phyloP scores from a whole-genome alignment of 2,888 invertebrate species.

The Apamea anceps region DNA sequence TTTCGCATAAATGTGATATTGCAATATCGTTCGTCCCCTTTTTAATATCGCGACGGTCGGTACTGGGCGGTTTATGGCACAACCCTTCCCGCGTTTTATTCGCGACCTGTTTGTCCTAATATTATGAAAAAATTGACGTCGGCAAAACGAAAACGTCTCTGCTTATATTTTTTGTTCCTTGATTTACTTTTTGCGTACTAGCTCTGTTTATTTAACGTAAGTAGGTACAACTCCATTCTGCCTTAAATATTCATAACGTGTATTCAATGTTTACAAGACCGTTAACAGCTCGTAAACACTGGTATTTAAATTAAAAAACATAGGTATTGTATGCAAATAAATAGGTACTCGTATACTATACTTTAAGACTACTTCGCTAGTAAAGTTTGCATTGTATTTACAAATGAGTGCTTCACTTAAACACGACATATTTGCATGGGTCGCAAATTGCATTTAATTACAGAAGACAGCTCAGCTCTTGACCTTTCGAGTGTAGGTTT shows the following conservation, averaged over 20 bases:
- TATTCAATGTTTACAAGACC: conserved; percentile 28
- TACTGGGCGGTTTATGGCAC: conserved; percentile 89
- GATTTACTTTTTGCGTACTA: conserved; percentile 55
- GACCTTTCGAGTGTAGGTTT: conserved; percentile 27
- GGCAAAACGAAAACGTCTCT: conserved; percentile 84
- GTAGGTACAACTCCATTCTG: conserved; percentile 11
- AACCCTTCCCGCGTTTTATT: conserved; percentile 90
- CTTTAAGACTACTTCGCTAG: conserved; percentile 6
- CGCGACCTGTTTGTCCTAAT: conserved; percentile 90
- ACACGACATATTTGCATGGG: conserved; percentile 15
- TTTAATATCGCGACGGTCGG: conserved; percentile 90
- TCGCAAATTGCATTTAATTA: conserved; percentile 38
- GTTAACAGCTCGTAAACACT: conserved; percentile 37
- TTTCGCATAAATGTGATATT: conserved; percentile 91
- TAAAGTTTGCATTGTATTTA: conserved; percentile 33
- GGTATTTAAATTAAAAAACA: conserved; percentile 25
- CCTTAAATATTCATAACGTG: conserved; percentile 25
- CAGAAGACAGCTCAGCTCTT: conserved; percentile 25
- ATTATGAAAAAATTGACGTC: conserved; percentile 89
- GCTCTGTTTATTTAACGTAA: conserved; percentile 20
- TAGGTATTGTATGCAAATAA: conserved; percentile 36
- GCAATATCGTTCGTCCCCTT: conserved; percentile 90
- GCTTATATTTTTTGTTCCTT: conserved; percentile 76
- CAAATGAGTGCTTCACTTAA: conserved; percentile 37
- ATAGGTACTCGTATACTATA: background rate